These are phyloP conservation scores for Melanotaenia trifasciata DNA, from an alignment of 2,797 vertebrate species.

Conservation along the genomic window DNA sequence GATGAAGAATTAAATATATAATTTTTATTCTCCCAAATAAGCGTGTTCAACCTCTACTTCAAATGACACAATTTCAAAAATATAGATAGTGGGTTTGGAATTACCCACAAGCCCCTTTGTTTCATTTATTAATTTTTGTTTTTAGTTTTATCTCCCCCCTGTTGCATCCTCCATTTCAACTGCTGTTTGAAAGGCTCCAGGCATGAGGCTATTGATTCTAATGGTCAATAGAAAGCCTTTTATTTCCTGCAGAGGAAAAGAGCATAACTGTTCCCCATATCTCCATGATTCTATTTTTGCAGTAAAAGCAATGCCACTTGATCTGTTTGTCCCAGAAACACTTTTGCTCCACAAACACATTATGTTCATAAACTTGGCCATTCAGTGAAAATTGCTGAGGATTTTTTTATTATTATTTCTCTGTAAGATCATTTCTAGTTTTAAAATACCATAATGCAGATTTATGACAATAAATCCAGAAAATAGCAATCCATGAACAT, in stretches of 20 bases:
- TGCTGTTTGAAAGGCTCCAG: constrained; percentile 46
- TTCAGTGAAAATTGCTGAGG: background rate
- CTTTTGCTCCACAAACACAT: background rate
- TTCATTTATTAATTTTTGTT: constrained; percentile 12
- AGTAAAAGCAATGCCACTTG: background rate
- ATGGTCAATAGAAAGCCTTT: constrained; percentile 59
- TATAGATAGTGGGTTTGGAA: background rate
- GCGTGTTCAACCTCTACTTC: background rate
- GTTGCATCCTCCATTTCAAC: constrained; percentile 8
- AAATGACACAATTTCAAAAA: background rate
- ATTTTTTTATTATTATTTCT: background rate
- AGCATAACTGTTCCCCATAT: constrained; percentile 30
- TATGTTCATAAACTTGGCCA: background rate
- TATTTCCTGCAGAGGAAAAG: constrained; percentile 43
- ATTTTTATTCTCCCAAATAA: too few relatives aligned
- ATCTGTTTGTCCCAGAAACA: constrained; percentile 14
- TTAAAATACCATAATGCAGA: background rate
- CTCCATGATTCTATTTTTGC: constrained; percentile 37
- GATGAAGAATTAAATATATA: too few relatives aligned
- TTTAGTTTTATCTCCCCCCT: background rate
- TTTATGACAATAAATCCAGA: background rate
- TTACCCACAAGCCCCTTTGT: background rate
- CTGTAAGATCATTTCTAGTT: background rate
- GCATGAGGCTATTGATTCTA: constrained; percentile 39
- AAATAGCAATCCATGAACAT: background rate